Conservation (phyloP, 1,140 invertebrate species). For the Cryptotermes secundus region DNA sequence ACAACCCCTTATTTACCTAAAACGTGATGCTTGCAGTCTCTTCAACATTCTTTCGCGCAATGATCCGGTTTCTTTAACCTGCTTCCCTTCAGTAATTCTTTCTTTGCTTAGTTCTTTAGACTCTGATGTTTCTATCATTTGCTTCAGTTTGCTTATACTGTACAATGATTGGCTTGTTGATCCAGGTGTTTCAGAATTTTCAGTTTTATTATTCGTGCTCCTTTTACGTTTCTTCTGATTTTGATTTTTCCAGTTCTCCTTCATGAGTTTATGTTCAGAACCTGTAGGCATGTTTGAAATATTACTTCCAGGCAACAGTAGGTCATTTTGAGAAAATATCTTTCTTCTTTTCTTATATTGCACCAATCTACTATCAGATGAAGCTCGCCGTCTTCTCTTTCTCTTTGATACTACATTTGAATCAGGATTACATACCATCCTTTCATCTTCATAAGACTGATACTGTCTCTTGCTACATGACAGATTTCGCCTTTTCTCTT, state of each 20-base stretch:
- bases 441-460: not conserved
- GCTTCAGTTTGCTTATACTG: not conserved
- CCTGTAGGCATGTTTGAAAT: not conserved
- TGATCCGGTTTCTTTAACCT: not conserved
- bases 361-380: not conserved
- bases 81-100: not conserved
- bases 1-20: constrained; percentile 12
- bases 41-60: constrained; percentile 17
- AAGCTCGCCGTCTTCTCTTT: not conserved
- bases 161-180: not conserved
- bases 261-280: not conserved
- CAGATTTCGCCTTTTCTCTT: not conserved
- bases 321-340: not conserved
- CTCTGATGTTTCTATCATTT: not conserved
- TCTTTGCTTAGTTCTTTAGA: not conserved
- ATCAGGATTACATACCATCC: not conserved
- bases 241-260: not conserved
- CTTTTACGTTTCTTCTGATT: not conserved
- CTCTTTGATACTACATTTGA: not conserved
- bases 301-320: not conserved
- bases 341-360: not conserved
- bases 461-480: not conserved
- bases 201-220: not conserved
- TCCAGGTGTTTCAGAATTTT: not conserved
- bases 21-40: constrained; percentile 11